Percentiles rank a stretch among this genome's conserved stretches.
These are phyloP conservation scores for Melikaiella ostensackeni DNA, from an alignment of 2,888 invertebrate species.

Conservation along the genomic window DNA sequence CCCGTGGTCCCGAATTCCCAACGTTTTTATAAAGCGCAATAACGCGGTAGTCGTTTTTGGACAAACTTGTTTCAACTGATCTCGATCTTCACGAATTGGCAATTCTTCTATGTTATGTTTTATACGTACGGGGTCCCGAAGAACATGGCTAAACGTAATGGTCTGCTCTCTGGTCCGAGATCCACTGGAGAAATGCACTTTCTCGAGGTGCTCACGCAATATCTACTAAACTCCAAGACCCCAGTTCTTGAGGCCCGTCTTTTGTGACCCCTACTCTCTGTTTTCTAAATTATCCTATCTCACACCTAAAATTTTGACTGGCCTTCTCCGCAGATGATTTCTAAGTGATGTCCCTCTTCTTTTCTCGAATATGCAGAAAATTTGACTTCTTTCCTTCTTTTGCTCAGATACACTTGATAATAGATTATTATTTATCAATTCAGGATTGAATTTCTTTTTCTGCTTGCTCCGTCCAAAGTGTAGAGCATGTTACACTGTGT, in stretches of 20 bases:
- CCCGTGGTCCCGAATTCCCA: not conserved
- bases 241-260: not conserved
- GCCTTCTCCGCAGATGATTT: not conserved
- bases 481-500: not conserved
- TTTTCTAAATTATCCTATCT: not conserved
- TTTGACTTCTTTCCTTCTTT: not conserved
- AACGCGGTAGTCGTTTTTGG: not conserved
- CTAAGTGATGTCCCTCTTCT: not conserved
- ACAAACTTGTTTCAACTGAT: not conserved
- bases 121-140: conserved; percentile 4
- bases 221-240: conserved; percentile 42
- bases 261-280: conserved; percentile 21
- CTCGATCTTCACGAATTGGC: not conserved
- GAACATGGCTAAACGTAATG: conserved; percentile 43
- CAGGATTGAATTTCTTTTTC: not conserved
- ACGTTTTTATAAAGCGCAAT: not conserved
- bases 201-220: conserved; percentile 70
- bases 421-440: not conserved
- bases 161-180: conserved; percentile 58
- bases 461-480: not conserved
- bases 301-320: not conserved
- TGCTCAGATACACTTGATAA: not conserved
- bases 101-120: not conserved
- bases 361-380: not conserved
- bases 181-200: conserved; percentile 71